Conservation (phyloP, 2,888 invertebrate genomes). For the Norana najaformis region DNA sequence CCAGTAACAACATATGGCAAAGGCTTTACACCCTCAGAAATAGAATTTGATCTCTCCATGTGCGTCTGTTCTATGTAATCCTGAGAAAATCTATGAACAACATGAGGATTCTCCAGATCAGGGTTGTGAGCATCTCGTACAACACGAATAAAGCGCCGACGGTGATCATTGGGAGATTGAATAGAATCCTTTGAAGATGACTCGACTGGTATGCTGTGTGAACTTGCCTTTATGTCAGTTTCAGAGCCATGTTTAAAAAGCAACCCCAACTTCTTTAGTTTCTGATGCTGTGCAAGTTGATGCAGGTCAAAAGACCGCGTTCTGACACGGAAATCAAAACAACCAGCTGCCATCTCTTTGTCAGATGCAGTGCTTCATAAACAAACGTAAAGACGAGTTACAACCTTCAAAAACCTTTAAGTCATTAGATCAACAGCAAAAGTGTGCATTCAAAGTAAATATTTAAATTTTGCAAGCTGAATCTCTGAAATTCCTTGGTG, state of each 20-base stretch:
- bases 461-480: not conserved
- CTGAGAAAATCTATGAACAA: conserved; percentile 22
- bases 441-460: not conserved
- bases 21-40: conserved; percentile 18
- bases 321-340: conserved; percentile 16
- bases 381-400: not conserved
- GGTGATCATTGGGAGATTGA: not conserved
- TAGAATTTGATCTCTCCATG: conserved; percentile 9
- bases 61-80: not conserved
- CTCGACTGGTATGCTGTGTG: not conserved
- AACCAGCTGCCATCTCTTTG: not conserved
- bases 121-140: conserved; percentile 2
- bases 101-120: conserved; percentile 19
- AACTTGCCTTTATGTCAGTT: not conserved
- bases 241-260: conserved; percentile 2
- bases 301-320: not conserved
- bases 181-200: not conserved
- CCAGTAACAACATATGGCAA: conserved; percentile 15
- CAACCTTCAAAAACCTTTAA: not conserved
- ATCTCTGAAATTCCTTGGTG: not conserved
- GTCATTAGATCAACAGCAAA: not conserved
- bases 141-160: not conserved
- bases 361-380: not conserved
- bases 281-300: conserved; percentile 9
- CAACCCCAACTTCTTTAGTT: conserved; percentile 15